Percentiles rank a stretch among this genome's conserved stretches.
phyloP scores from a whole-genome alignment of 2,113 vertebrate species.

The Stigmatopora nigra region DNA sequence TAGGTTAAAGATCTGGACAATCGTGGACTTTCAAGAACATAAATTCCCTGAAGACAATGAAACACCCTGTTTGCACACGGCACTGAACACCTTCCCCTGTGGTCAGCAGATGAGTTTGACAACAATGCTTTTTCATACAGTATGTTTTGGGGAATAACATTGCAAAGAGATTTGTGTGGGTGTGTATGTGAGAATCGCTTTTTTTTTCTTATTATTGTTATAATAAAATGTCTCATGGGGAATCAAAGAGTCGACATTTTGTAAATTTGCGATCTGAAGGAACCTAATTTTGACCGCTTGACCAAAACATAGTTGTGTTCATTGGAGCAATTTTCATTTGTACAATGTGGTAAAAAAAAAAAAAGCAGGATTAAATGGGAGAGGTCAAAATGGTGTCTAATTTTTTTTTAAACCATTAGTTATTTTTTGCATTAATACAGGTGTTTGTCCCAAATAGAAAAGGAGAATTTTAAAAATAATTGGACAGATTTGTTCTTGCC shows the following conservation, averaged over 20 bases:
- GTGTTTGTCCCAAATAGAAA: not conserved
- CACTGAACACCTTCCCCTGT: conserved; percentile 78
- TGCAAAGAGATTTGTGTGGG: conserved; percentile 59
- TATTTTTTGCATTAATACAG: not conserved
- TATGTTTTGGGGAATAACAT: conserved; percentile 69
- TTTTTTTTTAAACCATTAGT: not conserved
- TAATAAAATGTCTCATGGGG: conserved; percentile 60
- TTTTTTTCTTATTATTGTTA: conserved; percentile 46
- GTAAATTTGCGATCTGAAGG: conserved; percentile 59
- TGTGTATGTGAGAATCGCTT: conserved; percentile 40
- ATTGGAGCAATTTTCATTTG: conserved; percentile 51
- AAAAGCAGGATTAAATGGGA: conserved; percentile 49
- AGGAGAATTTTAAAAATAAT: not conserved
- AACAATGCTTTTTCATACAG: conserved; percentile 68
- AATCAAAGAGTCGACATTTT: conserved; percentile 56
- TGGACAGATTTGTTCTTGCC: too few relatives aligned
- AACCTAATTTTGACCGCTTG: conserved; percentile 62
- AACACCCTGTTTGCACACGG: conserved; percentile 51
- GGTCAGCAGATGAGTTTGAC: conserved; percentile 53
- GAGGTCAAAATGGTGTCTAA: not conserved
- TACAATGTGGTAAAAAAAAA: conserved; percentile 58
- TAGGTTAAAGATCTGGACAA: conserved; percentile 98
- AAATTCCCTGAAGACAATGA: conserved; percentile 46
- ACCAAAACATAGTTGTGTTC: conserved; percentile 62
- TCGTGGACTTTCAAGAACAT: conserved; percentile 91